phyloP scores from a whole-genome alignment of 2,888 invertebrate genomes.

The Calameuta pallipes region DNA sequence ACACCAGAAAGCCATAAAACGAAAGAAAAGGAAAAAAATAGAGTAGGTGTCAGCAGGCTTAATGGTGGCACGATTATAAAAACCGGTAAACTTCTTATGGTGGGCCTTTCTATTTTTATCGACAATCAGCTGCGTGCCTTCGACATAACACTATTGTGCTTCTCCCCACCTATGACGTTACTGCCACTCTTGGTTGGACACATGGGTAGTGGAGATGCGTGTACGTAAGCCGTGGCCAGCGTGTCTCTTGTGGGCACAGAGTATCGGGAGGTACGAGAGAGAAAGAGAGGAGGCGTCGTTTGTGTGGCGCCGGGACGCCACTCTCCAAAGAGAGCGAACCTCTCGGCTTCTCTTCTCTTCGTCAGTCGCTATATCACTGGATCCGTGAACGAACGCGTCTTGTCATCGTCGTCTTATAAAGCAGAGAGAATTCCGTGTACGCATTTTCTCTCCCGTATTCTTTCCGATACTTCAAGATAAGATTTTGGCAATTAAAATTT shows the following conservation, averaged over 20 bases:
- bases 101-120: constrained; percentile 43
- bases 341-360: constrained; percentile 8
- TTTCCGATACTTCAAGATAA: background rate
- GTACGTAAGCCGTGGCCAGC: background rate
- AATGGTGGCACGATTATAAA: background rate
- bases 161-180: background rate
- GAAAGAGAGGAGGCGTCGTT: background rate
- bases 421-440: background rate
- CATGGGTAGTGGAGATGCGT: background rate
- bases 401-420: background rate
- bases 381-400: constrained; percentile 20
- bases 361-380: constrained; percentile 24
- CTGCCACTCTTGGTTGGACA: background rate
- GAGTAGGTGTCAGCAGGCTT: background rate
- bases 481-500: background rate
- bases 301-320: background rate
- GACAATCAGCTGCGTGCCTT: constrained; percentile 43
- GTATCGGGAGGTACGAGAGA: background rate
- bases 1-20: background rate
- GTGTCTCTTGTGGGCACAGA: background rate
- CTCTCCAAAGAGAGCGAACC: constrained; percentile 11
- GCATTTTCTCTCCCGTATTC: background rate
- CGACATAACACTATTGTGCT: constrained; percentile 41
- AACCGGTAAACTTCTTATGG: background rate
- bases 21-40: background rate